These are phyloP conservation scores for Acleris laterana DNA, from an alignment of 2,888 invertebrate genomes.

Conservation along the genomic window DNA sequence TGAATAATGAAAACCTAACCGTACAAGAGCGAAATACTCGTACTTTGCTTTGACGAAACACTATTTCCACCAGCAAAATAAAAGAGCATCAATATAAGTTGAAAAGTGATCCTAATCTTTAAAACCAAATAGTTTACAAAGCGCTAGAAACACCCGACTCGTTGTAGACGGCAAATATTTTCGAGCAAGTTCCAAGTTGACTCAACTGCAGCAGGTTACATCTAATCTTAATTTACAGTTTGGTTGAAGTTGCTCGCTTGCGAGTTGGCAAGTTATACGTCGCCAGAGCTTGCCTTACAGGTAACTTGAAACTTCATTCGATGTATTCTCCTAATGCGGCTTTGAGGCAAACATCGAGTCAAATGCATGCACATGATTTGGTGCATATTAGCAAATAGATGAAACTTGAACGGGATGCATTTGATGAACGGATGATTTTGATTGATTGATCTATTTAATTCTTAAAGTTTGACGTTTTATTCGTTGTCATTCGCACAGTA, in stretches of 20 bases:
- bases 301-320: conserved; percentile 21
- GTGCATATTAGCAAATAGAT: conserved; percentile 10
- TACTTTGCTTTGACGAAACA: background rate
- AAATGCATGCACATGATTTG: conserved; percentile 28
- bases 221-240: conserved; percentile 73
- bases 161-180: conserved; percentile 62
- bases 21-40: too few relatives aligned
- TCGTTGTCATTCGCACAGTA: too few relatives aligned
- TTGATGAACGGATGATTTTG: background rate
- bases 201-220: conserved; percentile 53
- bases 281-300: conserved; percentile 29
- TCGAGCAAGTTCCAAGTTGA: conserved; percentile 46
- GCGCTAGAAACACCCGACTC: conserved; percentile 37
- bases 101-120: conserved; percentile 23
- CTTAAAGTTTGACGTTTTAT: too few relatives aligned
- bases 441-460: background rate
- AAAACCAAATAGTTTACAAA: conserved; percentile 37
- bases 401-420: background rate
- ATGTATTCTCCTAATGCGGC: conserved; percentile 10
- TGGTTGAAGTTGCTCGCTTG: conserved; percentile 51
- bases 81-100: conserved; percentile 6
- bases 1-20: too few relatives aligned
- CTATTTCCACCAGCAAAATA: conserved; percentile 1
- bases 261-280: conserved; percentile 50
- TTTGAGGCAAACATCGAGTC: conserved; percentile 19